phyloP scores from a whole-genome alignment of 2,113 vertebrate species.

The Leptobrachium ailaonicum region DNA sequence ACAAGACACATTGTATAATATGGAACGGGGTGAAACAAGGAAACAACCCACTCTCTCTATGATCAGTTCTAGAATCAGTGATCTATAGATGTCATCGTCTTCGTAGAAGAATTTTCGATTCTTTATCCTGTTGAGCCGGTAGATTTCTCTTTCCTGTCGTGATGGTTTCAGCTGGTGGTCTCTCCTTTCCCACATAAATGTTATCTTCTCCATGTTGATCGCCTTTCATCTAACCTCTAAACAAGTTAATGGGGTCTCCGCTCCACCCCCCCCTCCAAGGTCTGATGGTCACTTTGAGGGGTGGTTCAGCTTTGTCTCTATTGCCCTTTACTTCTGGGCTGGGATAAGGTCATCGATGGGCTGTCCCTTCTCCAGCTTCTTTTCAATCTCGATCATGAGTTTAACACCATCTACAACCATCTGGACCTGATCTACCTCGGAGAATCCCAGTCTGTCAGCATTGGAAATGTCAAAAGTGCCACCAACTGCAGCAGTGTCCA shows the following conservation, averaged over 20 bases:
- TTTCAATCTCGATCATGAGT: conserved; percentile 97
- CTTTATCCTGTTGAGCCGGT: background rate
- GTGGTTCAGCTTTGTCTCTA: conserved; percentile 4
- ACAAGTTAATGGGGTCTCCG: conserved; percentile 25
- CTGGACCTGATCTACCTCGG: conserved; percentile 92
- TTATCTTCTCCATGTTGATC: background rate
- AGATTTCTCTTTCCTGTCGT: no score
- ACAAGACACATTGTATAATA: background rate
- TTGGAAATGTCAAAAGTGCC: conserved; percentile 94
- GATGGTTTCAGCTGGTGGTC: background rate
- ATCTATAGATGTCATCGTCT: background rate
- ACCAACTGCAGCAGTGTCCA: conserved; percentile 92
- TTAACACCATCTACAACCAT: conserved; percentile 96
- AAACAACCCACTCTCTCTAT: background rate
- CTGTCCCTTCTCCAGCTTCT: conserved; percentile 91
- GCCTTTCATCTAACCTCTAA: conserved; percentile 14
- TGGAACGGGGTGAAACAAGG: background rate
- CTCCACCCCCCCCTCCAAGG: background rate
- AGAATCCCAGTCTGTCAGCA: conserved; percentile 90
- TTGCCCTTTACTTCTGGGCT: conserved; percentile 84
- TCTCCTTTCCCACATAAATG: background rate
- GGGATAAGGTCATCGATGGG: conserved; percentile 92
- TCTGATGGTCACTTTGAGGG: background rate
- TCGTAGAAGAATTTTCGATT: background rate
- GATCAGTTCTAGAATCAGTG: background rate